Evolutionary conservation across 2,888 invertebrate species (phyloP), one percentile per base, ranked within the genome.

Genomic region (Laspeyria flexula): DNA sequence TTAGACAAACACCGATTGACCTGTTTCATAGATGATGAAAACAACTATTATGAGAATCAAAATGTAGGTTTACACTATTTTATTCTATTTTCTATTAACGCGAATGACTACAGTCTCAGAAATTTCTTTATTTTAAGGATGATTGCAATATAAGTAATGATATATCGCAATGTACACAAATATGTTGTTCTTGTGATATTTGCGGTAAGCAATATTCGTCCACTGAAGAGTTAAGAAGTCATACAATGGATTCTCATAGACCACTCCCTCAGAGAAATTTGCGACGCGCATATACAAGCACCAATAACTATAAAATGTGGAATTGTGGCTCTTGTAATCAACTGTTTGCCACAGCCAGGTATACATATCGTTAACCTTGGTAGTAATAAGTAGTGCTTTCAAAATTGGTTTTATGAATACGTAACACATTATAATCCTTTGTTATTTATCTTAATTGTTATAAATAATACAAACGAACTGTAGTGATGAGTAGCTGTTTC

Each of bases 281-380:
- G 0, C 71, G 85, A 3, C 76, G 87, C 3, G 59, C 80, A 0
- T 90, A 83, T 57, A 73, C 77, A 0, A 80, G 73, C 11, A 68
- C 57, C 7, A 82, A 71, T 30, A 86, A 57, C 33, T 86, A 68
- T 33, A 92, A 92, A 73, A 91, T 92, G 91, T 92, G 91, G 91
- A 92, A 92, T 60, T 92, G 91, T 56, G 91, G 91, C 0, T 92
- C 91, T 16, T 92, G 92, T 41, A 91, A 92, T 47, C 92, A 92
- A 67, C 80, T 92, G 1, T 92, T 92, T 66, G 74, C 84, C 39
- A 90, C 90, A 9, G 92, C 92, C 13, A 86, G 92, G 90, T 90
- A 71, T 1, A 13, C 7, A 11, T 13, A 3, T 31, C 18, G 5
- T 18, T 18, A 18, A 18, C 18, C 3, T 18, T 2, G 5, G 18